Conservation (phyloP, 2,888 invertebrate genomes). For the Spialia ferax region DNA sequence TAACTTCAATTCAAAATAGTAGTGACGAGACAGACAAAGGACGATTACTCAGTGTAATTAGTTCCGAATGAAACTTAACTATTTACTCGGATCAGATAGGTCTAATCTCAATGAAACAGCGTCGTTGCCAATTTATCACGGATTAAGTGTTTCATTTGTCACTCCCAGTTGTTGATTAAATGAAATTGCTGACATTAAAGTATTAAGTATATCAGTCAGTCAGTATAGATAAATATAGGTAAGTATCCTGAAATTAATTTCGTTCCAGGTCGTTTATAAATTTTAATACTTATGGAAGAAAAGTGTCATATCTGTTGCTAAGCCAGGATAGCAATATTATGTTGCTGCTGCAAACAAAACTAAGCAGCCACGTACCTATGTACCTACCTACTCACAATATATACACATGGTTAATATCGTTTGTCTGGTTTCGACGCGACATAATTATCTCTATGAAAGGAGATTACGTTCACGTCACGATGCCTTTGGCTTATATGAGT, state of each 20-base stretch:
- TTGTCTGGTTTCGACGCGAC: constrained; percentile 20
- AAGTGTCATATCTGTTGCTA: not conserved
- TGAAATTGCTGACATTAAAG: constrained; percentile 14
- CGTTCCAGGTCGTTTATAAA: too few species aligned
- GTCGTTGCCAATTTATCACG: constrained; percentile 37
- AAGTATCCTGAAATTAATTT: too few species aligned
- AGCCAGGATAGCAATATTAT: not conserved
- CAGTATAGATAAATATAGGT: too few species aligned
- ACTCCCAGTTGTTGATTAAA: constrained; percentile 23
- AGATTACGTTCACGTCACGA: constrained; percentile 17
- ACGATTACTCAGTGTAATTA: constrained; percentile 30
- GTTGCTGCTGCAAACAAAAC: not conserved
- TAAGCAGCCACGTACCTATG: not conserved
- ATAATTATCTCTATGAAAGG: constrained; percentile 27
- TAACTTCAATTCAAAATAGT: not conserved
- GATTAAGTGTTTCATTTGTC: constrained; percentile 35
- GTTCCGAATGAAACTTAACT: not conserved
- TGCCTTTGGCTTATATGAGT: constrained; percentile 5
- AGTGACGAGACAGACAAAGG: constrained; percentile 9
- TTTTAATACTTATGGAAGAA: too few species aligned
- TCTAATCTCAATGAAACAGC: constrained; percentile 34
- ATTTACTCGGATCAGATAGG: constrained; percentile 27
- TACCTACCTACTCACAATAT: constrained; percentile 18
- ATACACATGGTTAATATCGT: too few species aligned
- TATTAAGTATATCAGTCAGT: too few species aligned